phyloP scores from a whole-genome alignment of 2,113 vertebrate species.

The Pseudorasbora parva region DNA sequence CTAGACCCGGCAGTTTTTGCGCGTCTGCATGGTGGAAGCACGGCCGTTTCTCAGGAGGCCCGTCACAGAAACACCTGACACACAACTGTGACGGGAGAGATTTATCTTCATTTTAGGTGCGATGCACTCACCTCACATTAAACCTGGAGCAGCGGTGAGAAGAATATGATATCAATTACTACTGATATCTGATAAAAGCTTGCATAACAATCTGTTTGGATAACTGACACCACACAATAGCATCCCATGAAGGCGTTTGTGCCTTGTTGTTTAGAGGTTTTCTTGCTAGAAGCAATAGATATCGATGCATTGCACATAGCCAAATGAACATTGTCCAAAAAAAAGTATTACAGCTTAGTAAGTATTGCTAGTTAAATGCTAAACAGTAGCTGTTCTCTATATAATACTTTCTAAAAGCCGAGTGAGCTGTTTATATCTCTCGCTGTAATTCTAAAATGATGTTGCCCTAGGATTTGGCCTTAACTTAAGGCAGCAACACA shows the following conservation, averaged over 20 bases:
- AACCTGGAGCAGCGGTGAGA: constrained; percentile 52
- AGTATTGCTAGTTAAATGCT: neutral
- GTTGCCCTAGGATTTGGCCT: too few species aligned
- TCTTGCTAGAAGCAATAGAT: neutral
- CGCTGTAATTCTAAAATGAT: too few species aligned
- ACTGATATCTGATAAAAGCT: constrained; percentile 53
- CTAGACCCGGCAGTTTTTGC: neutral
- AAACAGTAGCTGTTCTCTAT: neutral
- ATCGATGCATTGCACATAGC: neutral
- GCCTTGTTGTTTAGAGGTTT: constrained; percentile 47
- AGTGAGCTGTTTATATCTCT: too few species aligned
- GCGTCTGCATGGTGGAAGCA: constrained; percentile 1
- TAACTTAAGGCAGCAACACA: too few species aligned
- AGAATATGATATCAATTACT: constrained; percentile 55
- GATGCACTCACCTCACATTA: constrained; percentile 50
- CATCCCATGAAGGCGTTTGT: neutral
- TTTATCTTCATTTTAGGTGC: constrained; percentile 56
- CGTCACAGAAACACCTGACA: constrained; percentile 5
- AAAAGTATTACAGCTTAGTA: neutral
- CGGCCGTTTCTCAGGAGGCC: constrained; percentile 27
- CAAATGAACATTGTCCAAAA: neutral
- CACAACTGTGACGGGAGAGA: constrained; percentile 44
- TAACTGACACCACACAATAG: constrained; percentile 13
- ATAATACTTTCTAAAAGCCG: too few species aligned
- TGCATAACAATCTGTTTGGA: constrained; percentile 42